Base-by-base conservation (phyloP, 2,888 invertebrate genomes). In the Rotaria macrura region DNA sequence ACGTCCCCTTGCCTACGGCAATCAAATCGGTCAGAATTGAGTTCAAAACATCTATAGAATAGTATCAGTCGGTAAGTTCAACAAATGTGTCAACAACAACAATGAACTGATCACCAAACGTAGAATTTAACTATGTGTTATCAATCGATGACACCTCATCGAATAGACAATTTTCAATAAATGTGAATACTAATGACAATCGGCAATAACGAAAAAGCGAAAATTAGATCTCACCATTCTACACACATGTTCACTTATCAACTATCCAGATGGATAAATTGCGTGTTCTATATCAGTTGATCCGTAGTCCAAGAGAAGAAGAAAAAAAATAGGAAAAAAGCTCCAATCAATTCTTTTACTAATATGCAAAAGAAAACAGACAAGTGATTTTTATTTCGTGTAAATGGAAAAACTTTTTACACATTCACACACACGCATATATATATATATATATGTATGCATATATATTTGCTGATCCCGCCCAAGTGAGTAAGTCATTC, bases 401-500 rank as follows among this genome's bases (percentile, higher is more conserved):
- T 34, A 65, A 65, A 65, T 65, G 65, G 34, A 65, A 65, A 65
- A 65, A 7, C 6, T 65, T 65, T 65, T 65, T 65, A 65, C 65
- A 65, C 65, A 65, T 65, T 65, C 65, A 34, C 65, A 65, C 52
- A 52, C 20, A 65, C 52, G 23, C 20, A 52, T 2, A 52, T 23
- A 52, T 23, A 52, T 17, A 52, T n/a, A n/a, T n/a, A n/a, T n/a
- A n/a, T n/a, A n/a, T n/a, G n/a, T n/a, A n/a, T n/a, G n/a, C 23
- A 52, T 7, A 52, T 7, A 52, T 65, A 20, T 65, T 20, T 65
- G 65, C 65, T 34, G 65, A 65, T 65, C 65, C 65, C 65, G 65
- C 65, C 65, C 65, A 65, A 65, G 65, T 65, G 65, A 65, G 65
- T 65, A 65, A 65, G 65, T 65, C 65, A 65, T 65, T 65, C 65